Evolutionary conservation across 2,113 vertebrate genomes (phyloP).

Genomic region (Peromyscus californicus): DNA sequence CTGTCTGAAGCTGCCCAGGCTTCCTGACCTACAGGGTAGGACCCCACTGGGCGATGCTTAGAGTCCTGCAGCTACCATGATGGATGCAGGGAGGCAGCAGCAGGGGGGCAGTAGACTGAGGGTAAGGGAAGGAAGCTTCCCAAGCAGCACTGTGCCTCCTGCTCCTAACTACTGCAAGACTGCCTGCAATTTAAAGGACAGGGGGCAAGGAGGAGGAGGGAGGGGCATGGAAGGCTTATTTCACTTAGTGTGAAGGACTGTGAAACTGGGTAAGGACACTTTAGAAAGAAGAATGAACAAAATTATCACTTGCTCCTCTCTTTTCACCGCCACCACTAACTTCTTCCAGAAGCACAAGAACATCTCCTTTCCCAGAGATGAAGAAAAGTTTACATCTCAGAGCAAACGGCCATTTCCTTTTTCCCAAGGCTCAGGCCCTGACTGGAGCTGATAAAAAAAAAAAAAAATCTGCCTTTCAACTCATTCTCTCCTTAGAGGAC

Average conservation of each 20-base stretch:
- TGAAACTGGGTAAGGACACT: constrained; percentile 45
- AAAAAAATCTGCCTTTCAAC: constrained; percentile 81
- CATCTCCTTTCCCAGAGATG: constrained; percentile 42
- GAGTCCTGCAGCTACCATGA: neutral
- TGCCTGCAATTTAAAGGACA: constrained; percentile 1
- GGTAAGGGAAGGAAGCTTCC: neutral
- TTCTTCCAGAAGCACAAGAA: constrained; percentile 53
- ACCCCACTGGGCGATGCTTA: neutral
- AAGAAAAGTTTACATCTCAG: constrained; percentile 50
- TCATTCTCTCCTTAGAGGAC: constrained; percentile 74
- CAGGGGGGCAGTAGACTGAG: neutral
- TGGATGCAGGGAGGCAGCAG: fast-evolving
- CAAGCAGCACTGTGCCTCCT: neutral
- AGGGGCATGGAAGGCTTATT: neutral
- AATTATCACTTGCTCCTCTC: constrained; percentile 27
- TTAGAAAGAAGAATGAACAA: neutral
- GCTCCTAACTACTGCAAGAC: neutral
- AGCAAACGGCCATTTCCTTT: constrained; percentile 66
- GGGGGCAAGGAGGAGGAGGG: no score
- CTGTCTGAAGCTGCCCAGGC: neutral
- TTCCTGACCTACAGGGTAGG: neutral
- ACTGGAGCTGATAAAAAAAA: constrained; percentile 84
- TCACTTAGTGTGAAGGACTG: constrained; percentile 14
- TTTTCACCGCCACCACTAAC: constrained; percentile 32
- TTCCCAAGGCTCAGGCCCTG: constrained; percentile 61